Evolutionary conservation across 1,140 invertebrate species (phyloP), one percentile per base, ranked within the genome.

Genomic region (Cyclargus thomasi): DNA sequence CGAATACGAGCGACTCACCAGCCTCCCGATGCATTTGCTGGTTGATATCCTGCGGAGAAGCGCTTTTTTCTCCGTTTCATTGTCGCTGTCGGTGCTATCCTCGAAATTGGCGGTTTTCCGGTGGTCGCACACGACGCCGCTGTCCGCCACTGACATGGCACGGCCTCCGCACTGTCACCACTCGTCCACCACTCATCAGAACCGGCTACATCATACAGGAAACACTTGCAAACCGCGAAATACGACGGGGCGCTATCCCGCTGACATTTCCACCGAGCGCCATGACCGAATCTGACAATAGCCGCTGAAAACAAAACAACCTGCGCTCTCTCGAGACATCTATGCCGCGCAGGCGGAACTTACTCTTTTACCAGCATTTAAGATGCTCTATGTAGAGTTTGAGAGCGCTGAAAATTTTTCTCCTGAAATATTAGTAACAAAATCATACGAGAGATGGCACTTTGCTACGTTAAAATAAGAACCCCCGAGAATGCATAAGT

Each of bases 171-270:
- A 79, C 79, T 69, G 76, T 72, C 76, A 72, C 74, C 71, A 67
- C 73, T 76, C 81, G 75, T 81, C 68, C 77, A 62, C 73, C 79
- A 78, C 77, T 72, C 79, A 80, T 78, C 64, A 85, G 84, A 82
- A 70, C 76, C 69, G 74, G 70, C 87, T 90, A 90, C 87, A 90
- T 90, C 85, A 88, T 90, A 85, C 83, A 90, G 81, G 68, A 83
- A 80, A 71, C 71, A 69, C 74, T 75, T 75, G 78, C 77, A 85
- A 76, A 83, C 82, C 80, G 81, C 80, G 83, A 83, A 79, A 70
- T 80, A 76, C 77, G 77, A 76, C 67, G 70, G 65, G 62, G 77
- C 77, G 82, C 85, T 88, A 85, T 68, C 83, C 83, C 73, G 71
- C 76, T 84, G 81, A 87, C 85, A 90, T 86, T 82, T 81, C 85